Evolutionary conservation across 2,888 invertebrate species (phyloP).

Genomic region (Dryobotodes eremita): DNA sequence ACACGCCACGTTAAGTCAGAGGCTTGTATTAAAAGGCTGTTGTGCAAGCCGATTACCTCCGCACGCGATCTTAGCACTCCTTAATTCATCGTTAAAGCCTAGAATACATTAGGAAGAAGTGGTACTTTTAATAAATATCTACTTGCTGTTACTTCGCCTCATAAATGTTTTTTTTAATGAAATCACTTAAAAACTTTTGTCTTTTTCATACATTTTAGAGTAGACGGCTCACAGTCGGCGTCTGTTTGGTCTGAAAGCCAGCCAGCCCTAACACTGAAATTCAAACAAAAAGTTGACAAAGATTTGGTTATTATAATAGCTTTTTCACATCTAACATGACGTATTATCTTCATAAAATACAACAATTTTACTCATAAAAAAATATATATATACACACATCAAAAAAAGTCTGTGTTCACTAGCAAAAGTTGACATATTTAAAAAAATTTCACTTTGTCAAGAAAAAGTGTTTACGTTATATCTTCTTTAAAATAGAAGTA

Average conservation of each 20-base stretch:
- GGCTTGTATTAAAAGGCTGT: slow-evolving; percentile 33
- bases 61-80: slow-evolving; percentile 29
- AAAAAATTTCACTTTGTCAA: no score
- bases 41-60: slow-evolving; percentile 40
- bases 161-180: not conserved
- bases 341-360: not conserved
- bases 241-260: not conserved
- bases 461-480: no score
- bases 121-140: not conserved
- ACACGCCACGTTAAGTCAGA: slow-evolving; percentile 41
- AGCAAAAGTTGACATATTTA: no score
- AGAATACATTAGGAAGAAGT: not conserved
- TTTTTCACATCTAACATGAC: not conserved
- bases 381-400: no score
- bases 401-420: no score
- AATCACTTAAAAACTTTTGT: not conserved
- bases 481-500: no score
- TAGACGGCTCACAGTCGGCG: not conserved
- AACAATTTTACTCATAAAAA: not conserved
- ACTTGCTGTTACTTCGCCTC: not conserved
- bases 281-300: not conserved
- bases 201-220: not conserved
- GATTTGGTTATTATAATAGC: not conserved
- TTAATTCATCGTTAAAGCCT: slow-evolving; percentile 5
- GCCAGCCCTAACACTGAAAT: not conserved